phyloP scores from a whole-genome alignment of 2,113 vertebrate genomes.

The Catagonus wagneri region DNA sequence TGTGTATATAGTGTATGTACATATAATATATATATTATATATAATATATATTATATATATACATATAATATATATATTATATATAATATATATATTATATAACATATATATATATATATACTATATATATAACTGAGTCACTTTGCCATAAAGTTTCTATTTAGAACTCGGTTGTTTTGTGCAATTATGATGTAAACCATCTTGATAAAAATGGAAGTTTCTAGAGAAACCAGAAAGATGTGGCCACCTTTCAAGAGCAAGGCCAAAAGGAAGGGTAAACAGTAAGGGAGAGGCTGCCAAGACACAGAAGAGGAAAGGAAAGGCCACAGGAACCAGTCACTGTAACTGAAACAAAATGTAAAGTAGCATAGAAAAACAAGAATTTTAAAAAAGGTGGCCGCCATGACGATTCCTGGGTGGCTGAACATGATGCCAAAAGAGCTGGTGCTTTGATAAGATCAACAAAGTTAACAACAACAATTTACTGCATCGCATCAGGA shows the following conservation, averaged over 20 bases:
- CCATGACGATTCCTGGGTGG: background rate
- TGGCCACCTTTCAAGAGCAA: constrained; percentile 35
- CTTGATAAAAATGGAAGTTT: constrained; percentile 39
- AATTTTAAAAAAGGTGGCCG: background rate
- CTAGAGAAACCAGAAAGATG: constrained; percentile 33
- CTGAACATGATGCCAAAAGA: background rate
- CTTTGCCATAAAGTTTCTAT: background rate
- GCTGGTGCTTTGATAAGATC: background rate
- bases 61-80: too few species aligned
- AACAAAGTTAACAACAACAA: background rate
- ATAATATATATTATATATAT: too few species aligned
- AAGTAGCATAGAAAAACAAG: background rate
- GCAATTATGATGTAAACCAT: constrained; percentile 29
- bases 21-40: too few species aligned
- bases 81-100: too few species aligned
- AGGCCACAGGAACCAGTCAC: background rate
- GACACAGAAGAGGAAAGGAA: background rate
- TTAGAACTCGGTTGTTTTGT: background rate
- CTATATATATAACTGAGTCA: too few species aligned
- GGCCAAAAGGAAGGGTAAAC: background rate
- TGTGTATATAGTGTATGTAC: too few species aligned
- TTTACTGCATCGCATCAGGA: background rate
- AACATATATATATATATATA: too few species aligned
- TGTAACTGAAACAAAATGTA: constrained; percentile 37
- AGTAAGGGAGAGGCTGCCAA: constrained; percentile 26